Base-by-base conservation (phyloP, 2,797 vertebrate species). In the Echeneis naucrates region DNA sequence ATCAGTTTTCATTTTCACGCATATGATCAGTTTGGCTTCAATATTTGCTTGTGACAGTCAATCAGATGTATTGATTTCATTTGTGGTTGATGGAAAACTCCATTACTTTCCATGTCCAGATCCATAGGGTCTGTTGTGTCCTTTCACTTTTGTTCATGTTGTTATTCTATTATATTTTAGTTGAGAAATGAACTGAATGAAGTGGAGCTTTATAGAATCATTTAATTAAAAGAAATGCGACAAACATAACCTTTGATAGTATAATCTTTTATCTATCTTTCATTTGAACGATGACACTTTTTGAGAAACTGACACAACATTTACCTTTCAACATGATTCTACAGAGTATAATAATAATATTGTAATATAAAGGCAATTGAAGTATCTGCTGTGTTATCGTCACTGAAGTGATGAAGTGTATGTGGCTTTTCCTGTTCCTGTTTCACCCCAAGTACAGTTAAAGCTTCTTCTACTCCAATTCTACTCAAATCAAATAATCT, bases 1-100 rank as follows among this genome's bases (percentile, higher is more conserved):
- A 44, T 77, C 63, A 6, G 30, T 57, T 82, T 76, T 64, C 23
- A 16, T 17, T 51, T 16, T 51, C 3, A 27, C 7, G 17, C 51
- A 4, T 51, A 8, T 0, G 19, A 32, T 35, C 30, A 21, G 5
- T 42, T 37, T 32, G 14, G 19, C 42, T 33, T 32, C 17, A 5
- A 13, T 48, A 0, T 16, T 52, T 21, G 35, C 30, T 37, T 19
- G 21, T 40, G 32, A 38, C 24, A 42, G 60, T 37, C 23, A 63
- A 24, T 57, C 0, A 3, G 0, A 32, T 5, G 1, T 48, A 27
- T 59, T 69, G 13, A 68, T 65, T 33, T 55, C 44, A 23, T 0
- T 10, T 16, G 4, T 38, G 11, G 2, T 37, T 14, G 37, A n/a
- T n/a, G n/a, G n/a, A 37, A 32, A n/a, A n/a, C n/a, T n/a, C n/a